These are phyloP conservation scores for Crossaster papposus DNA, from an alignment of 53 echinoderm and acorn worm species.

Conservation along the genomic window DNA sequence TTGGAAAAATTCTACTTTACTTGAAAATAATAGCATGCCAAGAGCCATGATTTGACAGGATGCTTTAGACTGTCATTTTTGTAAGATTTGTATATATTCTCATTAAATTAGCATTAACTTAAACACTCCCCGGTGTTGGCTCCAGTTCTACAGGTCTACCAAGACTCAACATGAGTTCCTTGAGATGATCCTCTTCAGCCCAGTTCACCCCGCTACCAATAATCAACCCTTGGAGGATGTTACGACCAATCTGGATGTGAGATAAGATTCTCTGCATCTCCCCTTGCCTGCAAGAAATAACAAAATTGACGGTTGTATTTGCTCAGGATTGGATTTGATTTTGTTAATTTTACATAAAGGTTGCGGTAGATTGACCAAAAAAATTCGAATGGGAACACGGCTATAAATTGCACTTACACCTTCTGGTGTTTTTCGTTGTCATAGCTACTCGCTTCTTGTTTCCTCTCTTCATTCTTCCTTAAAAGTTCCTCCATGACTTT, in stretches of 20 bases:
- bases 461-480: conserved; percentile 33
- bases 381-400: too few relatives aligned
- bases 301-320: too few relatives aligned
- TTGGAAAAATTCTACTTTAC: too few relatives aligned
- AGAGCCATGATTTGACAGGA: too few relatives aligned
- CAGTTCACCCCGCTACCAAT: conserved; percentile 94
- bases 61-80: too few relatives aligned
- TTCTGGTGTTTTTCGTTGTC: conserved; percentile 6
- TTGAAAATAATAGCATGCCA: too few relatives aligned
- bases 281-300: conserved; percentile 64
- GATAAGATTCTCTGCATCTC: conserved; percentile 71
- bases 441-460: conserved; percentile 16
- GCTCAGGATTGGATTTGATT: too few relatives aligned
- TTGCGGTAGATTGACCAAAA: too few relatives aligned
- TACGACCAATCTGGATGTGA: conserved; percentile 74
- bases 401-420: conserved; percentile 3
- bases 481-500: conserved; percentile 43
- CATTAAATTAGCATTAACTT: background rate
- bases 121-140: background rate
- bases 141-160: conserved; percentile 52
- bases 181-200: conserved; percentile 74
- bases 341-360: too few relatives aligned
- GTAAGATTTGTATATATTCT: too few relatives aligned
- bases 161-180: conserved; percentile 72
- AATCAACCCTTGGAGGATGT: conserved; percentile 83